Conservation (phyloP, 2,888 invertebrate species). For the Stictocephala bisonia region DNA sequence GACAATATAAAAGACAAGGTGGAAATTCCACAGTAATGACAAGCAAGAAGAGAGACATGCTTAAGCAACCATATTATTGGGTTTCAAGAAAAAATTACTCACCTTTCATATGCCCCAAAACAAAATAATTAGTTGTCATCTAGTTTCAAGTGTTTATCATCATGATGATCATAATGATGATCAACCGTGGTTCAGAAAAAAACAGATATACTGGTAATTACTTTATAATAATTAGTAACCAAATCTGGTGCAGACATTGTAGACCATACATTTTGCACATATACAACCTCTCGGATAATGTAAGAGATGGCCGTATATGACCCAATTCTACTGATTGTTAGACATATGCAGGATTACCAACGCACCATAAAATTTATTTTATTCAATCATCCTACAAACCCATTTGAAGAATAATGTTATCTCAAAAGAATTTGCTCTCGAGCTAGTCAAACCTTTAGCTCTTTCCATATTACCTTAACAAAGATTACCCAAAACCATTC, state of each 20-base stretch:
- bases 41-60: not conserved
- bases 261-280: too few relatives aligned
- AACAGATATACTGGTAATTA: too few relatives aligned
- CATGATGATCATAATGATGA: too few relatives aligned
- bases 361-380: slow-evolving; percentile 9
- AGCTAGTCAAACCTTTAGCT: slow-evolving; percentile 12
- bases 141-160: too few relatives aligned
- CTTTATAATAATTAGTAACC: too few relatives aligned
- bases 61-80: slow-evolving; percentile 27
- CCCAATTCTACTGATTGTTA: slow-evolving; percentile 20
- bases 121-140: too few relatives aligned
- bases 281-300: too few relatives aligned
- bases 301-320: too few relatives aligned
- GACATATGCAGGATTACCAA: slow-evolving; percentile 34
- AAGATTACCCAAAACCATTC: slow-evolving; percentile 12
- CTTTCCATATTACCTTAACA: not conserved
- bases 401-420: slow-evolving; percentile 1
- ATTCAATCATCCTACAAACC: not conserved
- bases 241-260: too few relatives aligned
- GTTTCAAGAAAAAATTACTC: too few relatives aligned
- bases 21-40: slow-evolving; percentile 21
- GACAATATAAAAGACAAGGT: slow-evolving; percentile 3
- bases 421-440: slow-evolving; percentile 19
- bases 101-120: too few relatives aligned
- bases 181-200: too few relatives aligned